Conservation (phyloP, 2,113 vertebrate genomes). For the Copsychus sechellarum region DNA sequence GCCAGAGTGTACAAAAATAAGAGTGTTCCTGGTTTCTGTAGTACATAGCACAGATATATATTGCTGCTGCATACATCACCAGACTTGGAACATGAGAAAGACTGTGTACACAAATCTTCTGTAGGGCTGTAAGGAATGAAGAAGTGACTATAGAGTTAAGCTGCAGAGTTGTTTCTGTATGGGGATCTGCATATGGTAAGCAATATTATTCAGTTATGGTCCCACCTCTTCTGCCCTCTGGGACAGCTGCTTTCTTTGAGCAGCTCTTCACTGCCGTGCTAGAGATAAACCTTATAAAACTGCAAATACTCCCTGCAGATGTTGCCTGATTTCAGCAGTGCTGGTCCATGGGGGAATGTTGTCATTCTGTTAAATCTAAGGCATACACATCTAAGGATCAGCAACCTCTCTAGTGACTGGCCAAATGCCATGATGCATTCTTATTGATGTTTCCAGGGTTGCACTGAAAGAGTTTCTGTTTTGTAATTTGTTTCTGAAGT, state of each 20-base stretch:
- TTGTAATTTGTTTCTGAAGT: neutral
- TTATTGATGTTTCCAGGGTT: neutral
- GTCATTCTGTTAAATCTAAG: neutral
- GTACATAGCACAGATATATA: fast-evolving
- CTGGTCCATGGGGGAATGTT: neutral
- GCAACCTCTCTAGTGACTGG: neutral
- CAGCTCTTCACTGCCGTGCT: neutral
- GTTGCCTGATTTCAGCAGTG: neutral
- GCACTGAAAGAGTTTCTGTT: neutral
- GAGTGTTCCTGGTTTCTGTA: neutral
- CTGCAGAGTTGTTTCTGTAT: neutral
- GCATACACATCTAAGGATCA: neutral
- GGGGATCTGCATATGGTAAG: neutral
- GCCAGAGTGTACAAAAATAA: neutral
- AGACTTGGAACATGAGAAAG: neutral
- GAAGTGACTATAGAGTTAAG: neutral
- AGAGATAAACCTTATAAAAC: neutral
- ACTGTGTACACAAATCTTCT: neutral
- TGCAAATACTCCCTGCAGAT: neutral
- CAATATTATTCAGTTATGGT: neutral
- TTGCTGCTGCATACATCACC: neutral
- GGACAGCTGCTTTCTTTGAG: neutral
- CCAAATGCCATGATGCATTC: neutral
- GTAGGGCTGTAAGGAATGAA: neutral
- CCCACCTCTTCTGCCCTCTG: neutral